A percentile compares a stretch with the other conserved stretches of the same genome.
Conservation (phyloP, 1,140 invertebrate species). For the Bombus haemorrhoidalis region DNA sequence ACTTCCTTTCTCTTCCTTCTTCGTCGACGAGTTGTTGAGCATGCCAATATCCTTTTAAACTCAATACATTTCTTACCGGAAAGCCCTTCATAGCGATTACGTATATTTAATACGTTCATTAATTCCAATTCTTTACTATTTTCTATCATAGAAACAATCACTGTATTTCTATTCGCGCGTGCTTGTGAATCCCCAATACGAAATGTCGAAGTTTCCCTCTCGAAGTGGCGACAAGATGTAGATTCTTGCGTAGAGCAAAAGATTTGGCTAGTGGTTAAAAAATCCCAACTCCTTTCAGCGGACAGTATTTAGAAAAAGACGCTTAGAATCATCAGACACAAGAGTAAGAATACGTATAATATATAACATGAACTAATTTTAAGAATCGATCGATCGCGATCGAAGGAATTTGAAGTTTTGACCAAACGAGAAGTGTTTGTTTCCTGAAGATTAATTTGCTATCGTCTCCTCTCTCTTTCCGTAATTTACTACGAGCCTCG, state of each 20-base stretch:
- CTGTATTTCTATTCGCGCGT: background rate
- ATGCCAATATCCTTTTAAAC: background rate
- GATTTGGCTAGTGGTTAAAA: slow-evolving; percentile 13
- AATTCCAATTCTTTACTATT: slow-evolving; percentile 11
- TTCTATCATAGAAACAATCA: background rate
- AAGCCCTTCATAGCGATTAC: background rate
- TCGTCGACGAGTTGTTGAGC: background rate
- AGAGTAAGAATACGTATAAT: slow-evolving; percentile 16
- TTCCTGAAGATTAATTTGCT: slow-evolving; percentile 35
- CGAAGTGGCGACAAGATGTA: background rate
- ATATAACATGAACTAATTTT: slow-evolving; percentile 41
- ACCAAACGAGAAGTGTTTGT: slow-evolving; percentile 21
- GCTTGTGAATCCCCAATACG: background rate
- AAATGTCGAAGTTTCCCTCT: slow-evolving; percentile 4
- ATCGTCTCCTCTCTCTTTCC: slow-evolving; percentile 12
- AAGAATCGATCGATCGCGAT: background rate
- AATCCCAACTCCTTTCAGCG: background rate
- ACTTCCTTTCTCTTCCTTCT: background rate
- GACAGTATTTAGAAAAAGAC: slow-evolving; percentile 15
- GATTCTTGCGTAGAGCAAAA: slow-evolving; percentile 6
- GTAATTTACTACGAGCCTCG: slow-evolving; percentile 37
- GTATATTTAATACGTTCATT: background rate
- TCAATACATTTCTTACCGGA: background rate
- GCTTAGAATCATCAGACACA: slow-evolving; percentile 7
- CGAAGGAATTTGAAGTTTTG: slow-evolving; percentile 44